A percentile compares a stretch with the other conserved stretches of the same genome.
Conservation (phyloP, 2,797 vertebrate genomes). For the Limosa lapponica region DNA sequence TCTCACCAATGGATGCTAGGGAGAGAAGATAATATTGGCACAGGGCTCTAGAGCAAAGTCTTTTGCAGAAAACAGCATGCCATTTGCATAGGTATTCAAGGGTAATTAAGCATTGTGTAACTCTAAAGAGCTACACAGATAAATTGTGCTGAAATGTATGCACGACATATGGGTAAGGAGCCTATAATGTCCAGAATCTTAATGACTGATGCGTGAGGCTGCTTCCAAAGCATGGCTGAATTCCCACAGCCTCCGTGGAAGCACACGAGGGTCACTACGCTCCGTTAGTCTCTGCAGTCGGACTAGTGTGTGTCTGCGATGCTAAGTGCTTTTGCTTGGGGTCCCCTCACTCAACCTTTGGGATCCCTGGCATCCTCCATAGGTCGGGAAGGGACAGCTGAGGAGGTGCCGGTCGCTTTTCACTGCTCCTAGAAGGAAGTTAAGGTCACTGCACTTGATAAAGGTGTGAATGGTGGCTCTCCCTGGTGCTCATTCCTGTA, state of each 20-base stretch:
- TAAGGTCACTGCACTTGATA: not conserved
- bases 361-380: not conserved
- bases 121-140: not conserved
- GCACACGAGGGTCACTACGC: rapidly evolving
- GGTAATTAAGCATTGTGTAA: not conserved
- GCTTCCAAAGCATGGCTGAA: not conserved
- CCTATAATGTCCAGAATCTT: not conserved
- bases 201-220: not conserved
- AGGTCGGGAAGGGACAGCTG: not conserved
- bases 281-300: not conserved
- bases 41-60: not conserved
- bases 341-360: no score
- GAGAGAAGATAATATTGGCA: not conserved
- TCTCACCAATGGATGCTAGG: not conserved
- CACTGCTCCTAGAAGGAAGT: not conserved
- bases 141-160: not conserved
- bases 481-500: not conserved
- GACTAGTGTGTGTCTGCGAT: rapidly evolving
- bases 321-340: not conserved
- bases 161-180: not conserved
- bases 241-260: not conserved
- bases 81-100: not conserved
- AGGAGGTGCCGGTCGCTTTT: not conserved
- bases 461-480: not conserved
- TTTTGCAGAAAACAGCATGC: not conserved